Evolutionary conservation across 2,113 vertebrate genomes (phyloP).

Genomic region (Dromas ardeola): DNA sequence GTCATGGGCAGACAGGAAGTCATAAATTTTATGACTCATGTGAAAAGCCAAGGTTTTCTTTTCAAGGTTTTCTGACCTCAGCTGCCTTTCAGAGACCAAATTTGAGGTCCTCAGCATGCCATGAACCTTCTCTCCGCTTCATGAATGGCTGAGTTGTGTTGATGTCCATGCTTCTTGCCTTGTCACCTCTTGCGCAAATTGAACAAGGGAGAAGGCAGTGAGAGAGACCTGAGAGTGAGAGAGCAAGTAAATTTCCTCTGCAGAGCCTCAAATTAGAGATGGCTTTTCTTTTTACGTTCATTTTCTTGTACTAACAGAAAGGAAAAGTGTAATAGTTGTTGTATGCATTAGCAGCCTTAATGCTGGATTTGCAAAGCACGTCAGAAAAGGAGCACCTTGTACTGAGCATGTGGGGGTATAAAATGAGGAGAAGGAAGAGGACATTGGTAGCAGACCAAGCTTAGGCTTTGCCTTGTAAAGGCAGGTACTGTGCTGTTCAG

Average conservation of each 20-base stretch:
- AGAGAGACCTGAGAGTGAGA: not conserved
- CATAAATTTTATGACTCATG: not conserved
- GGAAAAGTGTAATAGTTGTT: not conserved
- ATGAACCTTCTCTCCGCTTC: not conserved
- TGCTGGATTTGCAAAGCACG: not conserved
- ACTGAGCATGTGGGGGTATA: not conserved
- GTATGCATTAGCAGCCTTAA: not conserved
- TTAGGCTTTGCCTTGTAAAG: not conserved
- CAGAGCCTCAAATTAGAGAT: not conserved
- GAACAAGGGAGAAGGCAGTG: not conserved
- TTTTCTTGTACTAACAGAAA: not conserved
- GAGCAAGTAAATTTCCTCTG: too few relatives aligned
- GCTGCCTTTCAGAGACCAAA: not conserved
- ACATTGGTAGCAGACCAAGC: not conserved
- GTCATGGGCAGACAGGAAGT: not conserved
- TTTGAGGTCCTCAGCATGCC: accelerated
- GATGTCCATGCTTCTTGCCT: not conserved
- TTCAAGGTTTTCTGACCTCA: not conserved
- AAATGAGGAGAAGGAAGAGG: not conserved
- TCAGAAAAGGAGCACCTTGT: not conserved
- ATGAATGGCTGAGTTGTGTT: accelerated
- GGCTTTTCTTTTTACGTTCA: accelerated
- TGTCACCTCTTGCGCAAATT: not conserved
- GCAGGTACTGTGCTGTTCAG: not conserved
- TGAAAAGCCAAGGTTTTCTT: not conserved